Base-by-base conservation (phyloP, 2,888 invertebrate genomes). In the Campoplex nolae region DNA sequence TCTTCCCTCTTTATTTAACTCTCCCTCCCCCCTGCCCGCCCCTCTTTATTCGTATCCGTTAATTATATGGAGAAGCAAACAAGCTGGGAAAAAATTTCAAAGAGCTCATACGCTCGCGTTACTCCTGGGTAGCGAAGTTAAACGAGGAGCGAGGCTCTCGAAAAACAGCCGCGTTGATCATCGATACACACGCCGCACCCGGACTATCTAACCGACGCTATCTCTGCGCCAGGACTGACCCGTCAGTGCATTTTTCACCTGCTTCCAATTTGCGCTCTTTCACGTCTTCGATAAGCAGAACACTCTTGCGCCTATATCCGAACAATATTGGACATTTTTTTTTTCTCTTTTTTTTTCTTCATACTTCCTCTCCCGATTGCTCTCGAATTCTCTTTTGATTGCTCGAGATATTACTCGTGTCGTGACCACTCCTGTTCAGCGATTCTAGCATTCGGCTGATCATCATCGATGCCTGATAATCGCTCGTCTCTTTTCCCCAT, bases 221-320 rank as follows among this genome's bases (percentile, higher is more conserved):
- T 82, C 85, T 62, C 76, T 51, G 67, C 58, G 67, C 71, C 54
- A 62, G 54, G 35, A n/a, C 80, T 68, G 51, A 77, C 65, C 80
- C 77, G 35, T 73, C 42, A 77, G 67, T 56, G 56, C 51, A 73
- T 82, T 87, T 84, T 86, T 86, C 88, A 88, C 88, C 88, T 88
- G 88, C 88, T 83, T 68, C 88, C 88, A 88, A 88, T 88, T 88
- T 88, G 80, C 83, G 82, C 86, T 79, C n/a, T 48, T 62, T 80
- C 79, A 7, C 58, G 68, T 70, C 62, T 58, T 32, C 54, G 70
- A 77, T 75, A 54, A 65, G 4, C 23, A 23, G 35, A 78, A 68
- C 35, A 48, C 78, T 28, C 18, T 28, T 54, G 42, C 54, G 18
- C 42, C 42, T 38, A 65, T 76, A 51, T 65, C 38, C 32, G n/a